phyloP scores from a whole-genome alignment of 2,797 vertebrate genomes.

The Gobionotothen gibberifrons region DNA sequence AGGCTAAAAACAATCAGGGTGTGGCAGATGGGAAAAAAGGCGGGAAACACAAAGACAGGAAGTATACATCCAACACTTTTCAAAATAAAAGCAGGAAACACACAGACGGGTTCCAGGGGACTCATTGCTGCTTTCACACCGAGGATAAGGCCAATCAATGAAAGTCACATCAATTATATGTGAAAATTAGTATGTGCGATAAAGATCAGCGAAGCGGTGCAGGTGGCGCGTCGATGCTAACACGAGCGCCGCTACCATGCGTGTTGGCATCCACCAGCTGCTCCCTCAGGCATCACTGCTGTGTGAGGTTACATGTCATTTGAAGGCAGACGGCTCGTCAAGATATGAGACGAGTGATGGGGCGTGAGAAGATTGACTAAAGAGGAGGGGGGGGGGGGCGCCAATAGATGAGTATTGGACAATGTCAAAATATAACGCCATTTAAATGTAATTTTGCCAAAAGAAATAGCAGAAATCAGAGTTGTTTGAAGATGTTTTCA shows the following conservation, averaged over 20 bases:
- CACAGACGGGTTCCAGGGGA: too few species aligned
- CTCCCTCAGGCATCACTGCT: slow-evolving; percentile 17
- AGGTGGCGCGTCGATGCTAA: background rate
- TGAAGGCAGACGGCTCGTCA: slow-evolving; percentile 37
- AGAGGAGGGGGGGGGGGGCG: background rate
- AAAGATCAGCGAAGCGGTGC: background rate
- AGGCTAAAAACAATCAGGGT: too few species aligned
- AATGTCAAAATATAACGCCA: too few species aligned
- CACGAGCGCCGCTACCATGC: background rate
- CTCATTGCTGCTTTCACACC: background rate
- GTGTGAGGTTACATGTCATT: slow-evolving; percentile 29
- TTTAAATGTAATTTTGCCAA: too few species aligned
- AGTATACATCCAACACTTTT: too few species aligned
- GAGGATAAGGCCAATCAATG: background rate
- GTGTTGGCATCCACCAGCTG: slow-evolving; percentile 20
- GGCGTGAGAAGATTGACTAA: slow-evolving; percentile 8
- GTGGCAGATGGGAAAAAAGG: too few species aligned
- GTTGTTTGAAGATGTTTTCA: too few species aligned
- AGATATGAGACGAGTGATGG: slow-evolving; percentile 23
- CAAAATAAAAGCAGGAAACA: too few species aligned
- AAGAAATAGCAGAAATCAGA: too few species aligned
- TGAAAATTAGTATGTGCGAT: background rate
- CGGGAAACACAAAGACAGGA: too few species aligned
- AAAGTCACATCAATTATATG: background rate
- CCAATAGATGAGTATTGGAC: too few species aligned